phyloP scores from a whole-genome alignment of 2,888 invertebrate species.

The Caenorhabditis plicata region DNA sequence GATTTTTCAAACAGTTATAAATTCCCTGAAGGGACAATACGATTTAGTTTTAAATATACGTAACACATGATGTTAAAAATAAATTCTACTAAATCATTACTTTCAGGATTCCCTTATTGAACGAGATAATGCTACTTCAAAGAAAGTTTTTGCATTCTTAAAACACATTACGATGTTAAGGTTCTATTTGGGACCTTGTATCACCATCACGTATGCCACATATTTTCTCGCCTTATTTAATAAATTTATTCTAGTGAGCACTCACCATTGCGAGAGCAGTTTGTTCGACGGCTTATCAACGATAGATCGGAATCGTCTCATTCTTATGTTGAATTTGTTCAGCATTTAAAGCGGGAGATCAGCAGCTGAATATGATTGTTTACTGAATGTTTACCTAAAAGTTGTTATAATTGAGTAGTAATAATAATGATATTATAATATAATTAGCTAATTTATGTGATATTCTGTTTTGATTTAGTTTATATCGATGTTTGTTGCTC shows the following conservation, averaged over 20 bases:
- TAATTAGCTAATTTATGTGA: too few relatives aligned
- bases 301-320: constrained; percentile 90
- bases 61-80: too few relatives aligned
- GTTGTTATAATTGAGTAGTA: too few relatives aligned
- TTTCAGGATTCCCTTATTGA: constrained; percentile 31
- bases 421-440: too few relatives aligned
- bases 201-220: constrained; percentile 33
- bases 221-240: neutral
- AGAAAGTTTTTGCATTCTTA: constrained; percentile 35
- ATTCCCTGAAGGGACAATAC: too few relatives aligned
- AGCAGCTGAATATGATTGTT: too few relatives aligned
- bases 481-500: too few relatives aligned
- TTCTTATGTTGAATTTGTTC: constrained; percentile 96
- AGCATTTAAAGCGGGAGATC: constrained; percentile 72
- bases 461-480: too few relatives aligned
- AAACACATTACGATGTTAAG: constrained; percentile 34
- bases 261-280: constrained; percentile 79
- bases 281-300: constrained; percentile 87
- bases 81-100: neutral
- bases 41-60: too few relatives aligned
- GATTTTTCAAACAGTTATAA: too few relatives aligned
- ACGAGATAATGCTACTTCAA: constrained; percentile 31
- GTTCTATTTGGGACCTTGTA: constrained; percentile 39
- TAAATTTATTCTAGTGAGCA: constrained; percentile 79
- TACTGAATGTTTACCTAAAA: too few relatives aligned